Percentiles rank a stretch among this genome's conserved stretches.
Conservation (phyloP, 2,113 vertebrate species). For the Gambusia affinis region DNA sequence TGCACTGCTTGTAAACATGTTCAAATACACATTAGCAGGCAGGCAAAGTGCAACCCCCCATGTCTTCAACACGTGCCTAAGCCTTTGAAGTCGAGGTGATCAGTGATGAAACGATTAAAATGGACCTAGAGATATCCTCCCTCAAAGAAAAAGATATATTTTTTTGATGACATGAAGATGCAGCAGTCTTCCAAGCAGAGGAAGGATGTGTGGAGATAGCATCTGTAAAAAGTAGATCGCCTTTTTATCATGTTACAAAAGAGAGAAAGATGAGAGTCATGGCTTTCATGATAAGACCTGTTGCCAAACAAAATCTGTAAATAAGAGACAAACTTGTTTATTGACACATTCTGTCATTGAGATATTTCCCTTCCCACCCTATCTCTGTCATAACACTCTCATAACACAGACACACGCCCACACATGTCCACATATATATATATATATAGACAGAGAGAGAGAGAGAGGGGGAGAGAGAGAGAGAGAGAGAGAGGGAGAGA, state of each 20-base stretch:
- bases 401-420: neutral
- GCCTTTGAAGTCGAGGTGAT: slow-evolving; percentile 43
- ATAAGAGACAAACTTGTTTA: slow-evolving; percentile 47
- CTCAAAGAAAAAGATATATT: slow-evolving; percentile 18
- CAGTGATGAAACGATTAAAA: slow-evolving; percentile 47
- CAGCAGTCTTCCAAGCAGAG: slow-evolving; percentile 31
- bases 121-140: slow-evolving; percentile 33
- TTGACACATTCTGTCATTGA: slow-evolving; percentile 18
- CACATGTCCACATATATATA: neutral
- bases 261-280: slow-evolving; percentile 42
- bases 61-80: slow-evolving; percentile 12
- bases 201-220: slow-evolving; percentile 53
- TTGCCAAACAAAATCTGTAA: slow-evolving; percentile 42
- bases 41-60: neutral
- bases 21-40: neutral
- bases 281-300: slow-evolving; percentile 38
- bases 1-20: neutral
- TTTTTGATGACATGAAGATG: slow-evolving; percentile 55
- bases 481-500: too few species aligned
- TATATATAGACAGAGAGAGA: too few species aligned
- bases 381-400: too few species aligned
- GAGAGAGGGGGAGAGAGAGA: too few species aligned
- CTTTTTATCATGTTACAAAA: slow-evolving; percentile 58
- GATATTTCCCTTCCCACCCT: slow-evolving; percentile 32
- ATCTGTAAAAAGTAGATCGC: slow-evolving; percentile 32